Evolutionary conservation across 2,888 invertebrate genomes (phyloP).

Genomic region (Pyrrhosoma nymphula): DNA sequence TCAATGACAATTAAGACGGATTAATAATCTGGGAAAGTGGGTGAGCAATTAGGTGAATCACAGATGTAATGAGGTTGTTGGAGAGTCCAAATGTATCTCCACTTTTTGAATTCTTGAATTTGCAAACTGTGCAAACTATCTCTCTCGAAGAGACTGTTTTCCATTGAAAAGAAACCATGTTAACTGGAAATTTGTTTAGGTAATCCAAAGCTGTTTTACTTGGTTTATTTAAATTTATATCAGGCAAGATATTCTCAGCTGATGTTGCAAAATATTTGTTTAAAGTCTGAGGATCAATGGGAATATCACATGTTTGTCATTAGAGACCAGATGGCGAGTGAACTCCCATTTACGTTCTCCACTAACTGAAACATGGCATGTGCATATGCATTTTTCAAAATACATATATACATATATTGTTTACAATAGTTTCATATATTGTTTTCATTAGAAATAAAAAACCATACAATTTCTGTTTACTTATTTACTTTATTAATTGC

Average conservation of each 20-base stretch:
- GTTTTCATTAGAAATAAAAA: no score
- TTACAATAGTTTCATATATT: no score
- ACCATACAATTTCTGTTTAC: no score
- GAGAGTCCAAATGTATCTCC: neutral
- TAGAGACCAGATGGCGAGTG: no score
- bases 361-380: no score
- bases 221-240: neutral
- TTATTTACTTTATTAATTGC: no score
- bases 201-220: no score
- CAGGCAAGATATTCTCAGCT: neutral
- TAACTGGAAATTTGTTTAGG: no score
- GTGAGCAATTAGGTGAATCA: neutral
- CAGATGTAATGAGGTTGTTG: neutral
- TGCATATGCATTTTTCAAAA: no score
- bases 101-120: neutral
- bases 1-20: no score
- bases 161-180: neutral
- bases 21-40: neutral
- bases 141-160: neutral
- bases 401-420: no score
- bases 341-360: no score
- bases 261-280: neutral
- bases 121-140: neutral
- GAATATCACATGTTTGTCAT: neutral
- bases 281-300: neutral